These are phyloP conservation scores for Hedya salicella DNA, from an alignment of 2,888 invertebrate species.

Conservation along the genomic window DNA sequence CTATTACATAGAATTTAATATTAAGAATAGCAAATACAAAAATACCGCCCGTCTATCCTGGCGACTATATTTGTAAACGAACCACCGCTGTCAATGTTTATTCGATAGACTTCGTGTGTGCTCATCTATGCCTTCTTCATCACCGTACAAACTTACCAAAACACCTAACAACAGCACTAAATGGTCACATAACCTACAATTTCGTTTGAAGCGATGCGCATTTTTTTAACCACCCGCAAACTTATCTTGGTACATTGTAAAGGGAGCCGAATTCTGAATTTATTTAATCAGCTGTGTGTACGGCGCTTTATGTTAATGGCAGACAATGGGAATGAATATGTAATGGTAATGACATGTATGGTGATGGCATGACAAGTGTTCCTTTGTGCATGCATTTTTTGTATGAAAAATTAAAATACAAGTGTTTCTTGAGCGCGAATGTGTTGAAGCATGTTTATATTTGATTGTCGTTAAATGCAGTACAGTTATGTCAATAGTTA, in stretches of 20 bases:
- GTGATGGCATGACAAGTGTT: conserved; percentile 30
- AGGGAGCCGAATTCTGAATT: conserved; percentile 35
- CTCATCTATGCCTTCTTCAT: conserved; percentile 32
- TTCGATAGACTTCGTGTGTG: conserved; percentile 38
- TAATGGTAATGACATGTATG: conserved; percentile 26
- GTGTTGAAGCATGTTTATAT: neutral
- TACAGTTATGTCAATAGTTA: conserved; percentile 11
- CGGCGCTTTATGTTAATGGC: conserved; percentile 31
- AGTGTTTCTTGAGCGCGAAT: conserved; percentile 18
- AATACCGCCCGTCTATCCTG: conserved; percentile 48
- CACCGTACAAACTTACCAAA: conserved; percentile 22
- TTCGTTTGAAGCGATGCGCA: neutral
- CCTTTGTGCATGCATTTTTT: conserved; percentile 9
- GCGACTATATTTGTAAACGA: conserved; percentile 56
- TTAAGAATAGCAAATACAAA: neutral
- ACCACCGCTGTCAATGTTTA: conserved; percentile 59
- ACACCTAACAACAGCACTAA: neutral
- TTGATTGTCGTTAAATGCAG: neutral
- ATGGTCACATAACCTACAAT: neutral
- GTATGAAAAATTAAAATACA: conserved; percentile 7
- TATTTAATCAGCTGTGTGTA: conserved; percentile 42
- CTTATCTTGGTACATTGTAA: conserved; percentile 13
- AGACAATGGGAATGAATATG: conserved; percentile 23
- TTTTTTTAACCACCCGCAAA: conserved; percentile 8
- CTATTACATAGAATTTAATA: no score